A percentile compares a stretch with the other conserved stretches of the same genome.
These are phyloP conservation scores for Anisognathus igniventris DNA, from an alignment of 2,797 vertebrate genomes.

Conservation along the genomic window DNA sequence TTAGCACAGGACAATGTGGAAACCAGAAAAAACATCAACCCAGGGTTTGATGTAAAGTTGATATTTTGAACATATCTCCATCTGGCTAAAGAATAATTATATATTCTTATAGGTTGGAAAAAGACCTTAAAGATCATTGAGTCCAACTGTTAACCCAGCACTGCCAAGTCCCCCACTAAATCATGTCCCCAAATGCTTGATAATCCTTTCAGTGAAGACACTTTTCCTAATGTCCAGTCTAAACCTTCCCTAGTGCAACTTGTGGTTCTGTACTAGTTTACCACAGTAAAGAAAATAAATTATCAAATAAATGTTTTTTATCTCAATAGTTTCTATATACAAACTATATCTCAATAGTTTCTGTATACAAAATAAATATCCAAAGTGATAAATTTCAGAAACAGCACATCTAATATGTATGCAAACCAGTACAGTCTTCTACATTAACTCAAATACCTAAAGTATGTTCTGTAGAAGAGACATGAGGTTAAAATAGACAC, in stretches of 20 bases:
- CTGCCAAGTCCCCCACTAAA: background rate
- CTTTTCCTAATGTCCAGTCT: background rate
- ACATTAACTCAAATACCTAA: background rate
- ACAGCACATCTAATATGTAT: background rate
- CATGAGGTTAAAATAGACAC: background rate
- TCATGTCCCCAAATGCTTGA: background rate
- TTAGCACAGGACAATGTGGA: background rate
- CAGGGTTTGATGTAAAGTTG: background rate
- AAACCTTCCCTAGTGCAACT: background rate
- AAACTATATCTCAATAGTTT: background rate
- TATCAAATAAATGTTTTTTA: background rate
- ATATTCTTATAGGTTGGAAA: background rate
- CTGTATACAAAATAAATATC: background rate
- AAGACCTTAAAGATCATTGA: fast-evolving
- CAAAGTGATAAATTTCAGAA: background rate
- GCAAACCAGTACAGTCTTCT: background rate
- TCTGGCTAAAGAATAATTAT: background rate
- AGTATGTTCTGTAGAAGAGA: background rate
- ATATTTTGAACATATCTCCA: background rate
- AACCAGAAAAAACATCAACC: background rate
- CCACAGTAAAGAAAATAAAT: background rate
- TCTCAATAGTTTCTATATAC: background rate
- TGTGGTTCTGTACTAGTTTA: background rate
- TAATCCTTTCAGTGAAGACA: background rate
- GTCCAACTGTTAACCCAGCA: background rate